Base-by-base conservation (phyloP, 2,113 vertebrate species). In the Eira barbara region DNA sequence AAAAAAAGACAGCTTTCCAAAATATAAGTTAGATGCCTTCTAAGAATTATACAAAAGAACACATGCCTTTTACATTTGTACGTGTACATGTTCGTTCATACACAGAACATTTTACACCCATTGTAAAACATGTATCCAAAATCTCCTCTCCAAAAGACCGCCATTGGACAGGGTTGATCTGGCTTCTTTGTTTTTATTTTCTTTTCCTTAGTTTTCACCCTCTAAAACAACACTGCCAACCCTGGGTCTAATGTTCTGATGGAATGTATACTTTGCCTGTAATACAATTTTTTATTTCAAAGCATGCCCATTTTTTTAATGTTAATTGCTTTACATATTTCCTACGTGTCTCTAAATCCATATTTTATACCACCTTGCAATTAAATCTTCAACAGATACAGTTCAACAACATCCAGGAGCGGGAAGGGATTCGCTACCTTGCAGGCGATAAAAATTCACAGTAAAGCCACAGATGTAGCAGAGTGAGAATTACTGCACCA, bases 401-500 rank as follows among this genome's bases (percentile, higher is more conserved):
- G 92, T 63, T 81, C 84, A 52, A 95, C 89, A 95, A 96, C 89
- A 95, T 86, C 71, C 85, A 45, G 76, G 83, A 69, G 81, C 13
- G 69, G 88, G 80, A 96, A 96, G 76, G 96, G 27, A 96, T 78
- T 14, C 84, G 95, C 85, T 98, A 98, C 98, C 95, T 97, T 69
- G 7, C 71, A 98, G 95, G 98, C 79, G 92, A 99, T 99, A 99
- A 99, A 99, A 99, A 98, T 98, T 98, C 98, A 98, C 97, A 98
- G 98, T 97, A 97, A 98, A 98, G 96, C 97, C 95, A 87, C 98
- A 98, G 98, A 99, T 98, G 97, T 97, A 98, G 97, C 98, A 98
- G 97, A 98, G 97, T 97, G 98, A 99, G 98, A 99, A 99, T 98
- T 99, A 98, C 98, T 88, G 42, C 94, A 98, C 97, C 99, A 99